Percentiles rank a stretch among this genome's conserved stretches.
These are phyloP conservation scores for Theretra japonica DNA, from an alignment of 2,888 invertebrate genomes.

Conservation along the genomic window DNA sequence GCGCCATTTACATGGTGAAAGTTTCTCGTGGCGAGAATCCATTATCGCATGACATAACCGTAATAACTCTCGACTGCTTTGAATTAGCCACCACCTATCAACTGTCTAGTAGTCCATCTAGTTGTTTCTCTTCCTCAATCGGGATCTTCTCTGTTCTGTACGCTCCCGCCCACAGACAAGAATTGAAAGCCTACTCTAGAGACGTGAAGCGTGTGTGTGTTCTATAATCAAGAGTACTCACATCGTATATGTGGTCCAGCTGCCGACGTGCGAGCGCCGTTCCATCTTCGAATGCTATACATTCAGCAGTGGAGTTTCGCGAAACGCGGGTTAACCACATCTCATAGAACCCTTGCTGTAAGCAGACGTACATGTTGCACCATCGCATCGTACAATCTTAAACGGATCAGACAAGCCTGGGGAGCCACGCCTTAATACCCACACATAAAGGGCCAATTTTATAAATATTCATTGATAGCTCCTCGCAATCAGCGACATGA, in stretches of 20 bases:
- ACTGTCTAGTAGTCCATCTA: too few species aligned
- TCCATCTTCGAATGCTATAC: constrained; percentile 96
- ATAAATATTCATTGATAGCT: not conserved
- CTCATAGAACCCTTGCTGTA: constrained; percentile 94
- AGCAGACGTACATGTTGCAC: constrained; percentile 35
- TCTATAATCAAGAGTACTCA: constrained; percentile 49
- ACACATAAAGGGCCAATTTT: not conserved
- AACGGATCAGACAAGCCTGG: not conserved
- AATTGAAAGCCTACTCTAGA: too few species aligned
- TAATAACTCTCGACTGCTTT: too few species aligned
- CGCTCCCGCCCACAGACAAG: too few species aligned
- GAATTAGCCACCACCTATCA: too few species aligned
- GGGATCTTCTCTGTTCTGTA: too few species aligned
- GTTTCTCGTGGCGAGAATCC: too few species aligned
- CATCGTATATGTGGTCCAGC: constrained; percentile 94
- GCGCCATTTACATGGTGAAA: too few species aligned
- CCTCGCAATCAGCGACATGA: not conserved
- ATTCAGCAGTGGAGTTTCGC: constrained; percentile 89
- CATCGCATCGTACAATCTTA: not conserved
- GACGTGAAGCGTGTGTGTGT: too few species aligned
- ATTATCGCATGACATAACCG: too few species aligned
- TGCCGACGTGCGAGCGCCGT: constrained; percentile 92
- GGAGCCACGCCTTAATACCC: not conserved
- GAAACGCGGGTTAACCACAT: constrained; percentile 96
- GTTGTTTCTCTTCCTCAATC: too few species aligned